Percentiles rank a stretch among this genome's conserved stretches.
These are phyloP conservation scores for Cyanoderma ruficeps DNA, from an alignment of 2,113 vertebrate species.

Conservation along the genomic window DNA sequence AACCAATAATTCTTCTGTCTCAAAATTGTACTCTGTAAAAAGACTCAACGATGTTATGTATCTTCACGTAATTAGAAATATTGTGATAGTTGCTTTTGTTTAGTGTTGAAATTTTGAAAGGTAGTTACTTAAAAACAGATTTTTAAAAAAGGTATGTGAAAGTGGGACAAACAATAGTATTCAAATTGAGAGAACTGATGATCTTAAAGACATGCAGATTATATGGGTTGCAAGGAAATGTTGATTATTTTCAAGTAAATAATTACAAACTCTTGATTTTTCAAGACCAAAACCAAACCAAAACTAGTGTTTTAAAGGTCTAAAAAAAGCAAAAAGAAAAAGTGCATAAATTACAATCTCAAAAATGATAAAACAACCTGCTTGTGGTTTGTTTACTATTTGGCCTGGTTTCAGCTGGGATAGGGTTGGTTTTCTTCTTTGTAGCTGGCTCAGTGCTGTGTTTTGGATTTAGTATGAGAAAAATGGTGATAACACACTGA, in stretches of 20 bases:
- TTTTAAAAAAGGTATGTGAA: background rate
- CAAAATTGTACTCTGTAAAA: background rate
- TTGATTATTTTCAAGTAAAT: background rate
- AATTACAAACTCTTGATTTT: background rate
- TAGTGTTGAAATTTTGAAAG: background rate
- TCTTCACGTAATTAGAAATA: background rate
- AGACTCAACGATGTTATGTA: background rate
- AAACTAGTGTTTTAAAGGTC: background rate
- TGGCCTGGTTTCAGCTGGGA: background rate
- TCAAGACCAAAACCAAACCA: background rate
- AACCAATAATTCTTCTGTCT: background rate
- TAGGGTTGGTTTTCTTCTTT: background rate
- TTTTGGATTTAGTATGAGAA: background rate
- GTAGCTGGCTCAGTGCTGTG: background rate
- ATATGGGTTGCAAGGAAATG: background rate
- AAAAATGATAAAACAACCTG: background rate
- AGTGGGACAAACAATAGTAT: background rate
- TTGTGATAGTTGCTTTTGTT: background rate
- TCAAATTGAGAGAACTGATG: background rate
- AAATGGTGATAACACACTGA: background rate
- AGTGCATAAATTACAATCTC: background rate
- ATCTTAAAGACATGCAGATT: background rate
- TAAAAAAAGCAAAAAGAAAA: background rate
- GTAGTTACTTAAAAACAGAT: background rate
- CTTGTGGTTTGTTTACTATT: background rate